Evolutionary conservation across 2,113 vertebrate genomes (phyloP).

Genomic region (Diadophis punctatus): DNA sequence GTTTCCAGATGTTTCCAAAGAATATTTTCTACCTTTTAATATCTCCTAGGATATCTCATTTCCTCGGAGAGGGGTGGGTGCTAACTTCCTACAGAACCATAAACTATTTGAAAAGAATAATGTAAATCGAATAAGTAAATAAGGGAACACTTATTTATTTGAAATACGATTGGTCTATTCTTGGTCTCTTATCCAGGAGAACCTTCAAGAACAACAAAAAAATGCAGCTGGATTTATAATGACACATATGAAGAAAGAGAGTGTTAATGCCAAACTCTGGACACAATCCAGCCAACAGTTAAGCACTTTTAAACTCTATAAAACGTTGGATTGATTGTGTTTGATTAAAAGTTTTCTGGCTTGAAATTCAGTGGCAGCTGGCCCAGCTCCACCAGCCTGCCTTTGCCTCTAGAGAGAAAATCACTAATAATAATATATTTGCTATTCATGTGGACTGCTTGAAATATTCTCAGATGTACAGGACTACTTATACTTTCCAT

Average conservation of each 20-base stretch:
- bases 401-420: slow-evolving; percentile 2
- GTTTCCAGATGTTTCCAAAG: too few relatives aligned
- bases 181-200: not conserved
- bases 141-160: not conserved
- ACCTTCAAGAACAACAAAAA: not conserved
- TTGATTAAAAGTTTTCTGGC: not conserved
- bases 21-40: too few relatives aligned
- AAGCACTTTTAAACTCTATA: not conserved
- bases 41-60: too few relatives aligned
- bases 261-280: not conserved
- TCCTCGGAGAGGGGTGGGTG: too few relatives aligned
- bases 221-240: not conserved
- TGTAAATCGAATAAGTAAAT: not conserved
- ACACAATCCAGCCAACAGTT: not conserved
- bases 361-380: not conserved
- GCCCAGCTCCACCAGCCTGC: not conserved
- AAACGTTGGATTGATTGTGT: not conserved
- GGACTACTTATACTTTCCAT: not conserved
- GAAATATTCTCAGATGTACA: slow-evolving; percentile 21
- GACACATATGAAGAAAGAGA: not conserved
- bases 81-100: too few relatives aligned
- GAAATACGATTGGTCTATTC: not conserved
- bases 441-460: not conserved
- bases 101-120: not conserved
- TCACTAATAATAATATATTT: not conserved